Evolutionary conservation across 2,888 invertebrate species (phyloP), one percentile per base, ranked within the genome.

Genomic region (Thyatira batis): DNA sequence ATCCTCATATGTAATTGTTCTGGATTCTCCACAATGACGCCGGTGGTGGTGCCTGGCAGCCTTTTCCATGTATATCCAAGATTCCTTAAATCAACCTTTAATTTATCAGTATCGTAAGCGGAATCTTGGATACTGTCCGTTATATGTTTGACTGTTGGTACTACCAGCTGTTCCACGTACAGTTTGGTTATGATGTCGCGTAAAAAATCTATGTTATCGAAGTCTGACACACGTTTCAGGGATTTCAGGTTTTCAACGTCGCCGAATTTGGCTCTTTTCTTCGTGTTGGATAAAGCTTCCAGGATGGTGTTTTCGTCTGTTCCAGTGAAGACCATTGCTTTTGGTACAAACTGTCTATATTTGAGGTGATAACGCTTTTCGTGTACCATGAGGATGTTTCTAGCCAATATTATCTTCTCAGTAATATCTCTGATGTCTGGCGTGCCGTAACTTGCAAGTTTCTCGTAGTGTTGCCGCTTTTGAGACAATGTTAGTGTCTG

Each of bases 11-110:
- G 51, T 9, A 56, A 33, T 27, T 63, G 61, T 17, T 65, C 54
- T 0, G 65, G 58, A 1, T 68, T 56, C 54, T 76, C 76, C 5
- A 71, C 48, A 0, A 76, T 10, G 0, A 73, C 59, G 13, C 49
- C 58, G 49, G 55, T 67, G n/a, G 59, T 46, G 0, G 57, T 56
- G 6, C 57, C 53, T 3, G 61, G 60, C 10, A 76, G 28, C 11
- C 59, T 56, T 55, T 56, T 67, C 65, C 68, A 72, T 10, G 55
- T 39, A 39, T 57, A 76, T 0, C 73, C 71, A 17, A 51, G 48
- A n/a, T 23, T 50, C 0, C 50, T 27, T 13, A 70, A 28, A 27
- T 60, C 33, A 30, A 30, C 17, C 20, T 27, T 11, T 10, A 45
- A 11, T 0, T 11, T 3, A 3, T 3, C 10, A 3, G 6, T 33